These are phyloP conservation scores for Stenodema calcarata DNA, from an alignment of 2,888 invertebrate genomes.

Conservation along the genomic window DNA sequence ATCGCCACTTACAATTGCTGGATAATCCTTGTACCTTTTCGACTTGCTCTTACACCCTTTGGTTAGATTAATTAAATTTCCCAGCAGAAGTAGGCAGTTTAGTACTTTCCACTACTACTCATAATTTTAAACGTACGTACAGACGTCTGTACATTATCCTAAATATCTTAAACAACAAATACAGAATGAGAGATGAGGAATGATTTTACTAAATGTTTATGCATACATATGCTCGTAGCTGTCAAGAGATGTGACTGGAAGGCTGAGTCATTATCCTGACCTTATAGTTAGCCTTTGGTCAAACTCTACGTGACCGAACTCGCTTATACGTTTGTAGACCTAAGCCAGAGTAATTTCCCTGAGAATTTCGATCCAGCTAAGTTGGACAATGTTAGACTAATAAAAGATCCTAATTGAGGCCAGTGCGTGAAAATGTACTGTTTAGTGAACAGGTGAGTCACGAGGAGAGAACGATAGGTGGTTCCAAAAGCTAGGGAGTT, in stretches of 20 bases:
- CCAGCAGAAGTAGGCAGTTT: no score
- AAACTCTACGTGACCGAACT: background rate
- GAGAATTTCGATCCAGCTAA: background rate
- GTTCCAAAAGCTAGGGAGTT: background rate
- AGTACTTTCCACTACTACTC: no score
- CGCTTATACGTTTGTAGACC: background rate
- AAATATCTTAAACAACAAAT: no score
- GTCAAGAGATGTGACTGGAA: background rate
- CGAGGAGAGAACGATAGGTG: background rate
- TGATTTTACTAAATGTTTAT: background rate
- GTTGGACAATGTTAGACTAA: background rate
- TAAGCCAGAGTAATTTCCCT: background rate
- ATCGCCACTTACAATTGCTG: no score
- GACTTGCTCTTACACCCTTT: no score
- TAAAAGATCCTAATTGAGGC: background rate
- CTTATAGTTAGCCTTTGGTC: background rate
- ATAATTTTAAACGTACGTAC: no score
- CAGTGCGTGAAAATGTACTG: background rate
- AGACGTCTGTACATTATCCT: no score
- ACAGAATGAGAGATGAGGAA: no score
- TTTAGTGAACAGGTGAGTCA: constrained; percentile 6
- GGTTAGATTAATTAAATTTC: no score
- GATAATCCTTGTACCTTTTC: no score
- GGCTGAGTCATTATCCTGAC: background rate
- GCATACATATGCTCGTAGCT: background rate